These are phyloP conservation scores for Chelidonichthys spinosus DNA, from an alignment of 2,797 vertebrate genomes.

Conservation along the genomic window DNA sequence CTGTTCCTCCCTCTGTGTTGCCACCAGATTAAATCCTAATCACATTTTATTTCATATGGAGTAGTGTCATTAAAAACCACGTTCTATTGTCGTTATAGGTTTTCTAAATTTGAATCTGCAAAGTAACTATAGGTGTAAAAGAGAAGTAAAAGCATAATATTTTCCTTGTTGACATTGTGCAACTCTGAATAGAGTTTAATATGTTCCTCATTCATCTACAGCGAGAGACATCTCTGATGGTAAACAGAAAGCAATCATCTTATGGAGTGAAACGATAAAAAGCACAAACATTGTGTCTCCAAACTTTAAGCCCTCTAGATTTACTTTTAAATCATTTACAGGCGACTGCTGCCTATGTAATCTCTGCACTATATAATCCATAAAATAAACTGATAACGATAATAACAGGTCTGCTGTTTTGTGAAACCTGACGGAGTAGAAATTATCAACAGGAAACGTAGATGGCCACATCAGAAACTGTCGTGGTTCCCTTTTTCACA, in stretches of 20 bases:
- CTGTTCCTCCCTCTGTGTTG: background rate
- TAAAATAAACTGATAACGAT: constrained; percentile 22
- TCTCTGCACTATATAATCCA: constrained; percentile 23
- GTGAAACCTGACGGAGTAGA: background rate
- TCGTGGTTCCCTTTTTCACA: constrained; percentile 23
- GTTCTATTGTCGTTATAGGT: background rate
- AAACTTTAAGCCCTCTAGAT: constrained; percentile 5
- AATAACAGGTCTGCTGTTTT: constrained; percentile 28
- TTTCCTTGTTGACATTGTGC: background rate
- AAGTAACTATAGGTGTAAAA: background rate
- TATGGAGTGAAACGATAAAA: constrained; percentile 10
- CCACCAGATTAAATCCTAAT: constrained; percentile 6
- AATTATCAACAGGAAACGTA: constrained; percentile 49
- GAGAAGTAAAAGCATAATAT: background rate
- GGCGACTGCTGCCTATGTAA: background rate
- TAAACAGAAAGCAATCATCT: constrained; percentile 1
- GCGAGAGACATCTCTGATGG: too few species aligned
- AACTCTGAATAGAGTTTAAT: too few species aligned
- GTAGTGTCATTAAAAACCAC: background rate
- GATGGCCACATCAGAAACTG: constrained; percentile 25
- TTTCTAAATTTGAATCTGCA: background rate
- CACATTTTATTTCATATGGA: background rate
- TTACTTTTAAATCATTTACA: constrained; percentile 1
- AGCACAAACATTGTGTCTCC: background rate
- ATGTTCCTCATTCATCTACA: background rate